Evolutionary conservation across 2,113 vertebrate species (phyloP).

Genomic region (Amblyornis subalaris): DNA sequence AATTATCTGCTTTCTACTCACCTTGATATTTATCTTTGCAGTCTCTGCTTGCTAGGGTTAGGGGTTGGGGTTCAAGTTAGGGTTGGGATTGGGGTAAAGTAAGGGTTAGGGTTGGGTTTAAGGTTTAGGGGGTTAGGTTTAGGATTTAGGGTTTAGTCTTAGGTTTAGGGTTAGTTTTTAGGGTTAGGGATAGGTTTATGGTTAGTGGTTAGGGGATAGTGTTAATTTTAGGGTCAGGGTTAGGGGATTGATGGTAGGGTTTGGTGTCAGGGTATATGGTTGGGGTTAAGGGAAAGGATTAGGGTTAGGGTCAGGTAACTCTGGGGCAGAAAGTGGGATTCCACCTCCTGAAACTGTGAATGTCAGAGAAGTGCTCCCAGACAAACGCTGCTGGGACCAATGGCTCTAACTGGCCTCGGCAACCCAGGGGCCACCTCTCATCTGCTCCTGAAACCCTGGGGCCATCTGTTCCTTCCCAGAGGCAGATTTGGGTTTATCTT

Average conservation of each 20-base stretch:
- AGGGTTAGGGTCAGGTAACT: too few relatives aligned
- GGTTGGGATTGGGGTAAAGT: background rate
- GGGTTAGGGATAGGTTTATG: background rate
- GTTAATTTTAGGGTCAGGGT: background rate
- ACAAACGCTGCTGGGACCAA: rapidly evolving
- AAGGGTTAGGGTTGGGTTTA: background rate
- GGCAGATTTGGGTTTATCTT: background rate
- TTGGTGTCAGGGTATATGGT: too few relatives aligned
- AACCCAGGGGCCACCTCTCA: background rate
- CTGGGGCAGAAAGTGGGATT: background rate
- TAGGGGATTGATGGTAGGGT: background rate
- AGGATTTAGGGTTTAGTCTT: background rate
- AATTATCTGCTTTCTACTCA: background rate
- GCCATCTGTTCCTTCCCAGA: background rate
- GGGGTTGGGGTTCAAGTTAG: background rate
- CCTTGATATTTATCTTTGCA: background rate
- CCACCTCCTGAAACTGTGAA: background rate
- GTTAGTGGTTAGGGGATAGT: background rate
- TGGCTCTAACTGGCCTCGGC: background rate
- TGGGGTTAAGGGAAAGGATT: background rate
- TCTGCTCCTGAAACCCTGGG: rapidly evolving
- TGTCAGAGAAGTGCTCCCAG: background rate
- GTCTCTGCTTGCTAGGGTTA: background rate
- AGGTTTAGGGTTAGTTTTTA: background rate
- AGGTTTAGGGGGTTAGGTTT: too few relatives aligned